Evolutionary conservation across 2,888 invertebrate species (phyloP), one percentile per base, ranked within the genome.

Genomic region (Drosophila paracracens): DNA sequence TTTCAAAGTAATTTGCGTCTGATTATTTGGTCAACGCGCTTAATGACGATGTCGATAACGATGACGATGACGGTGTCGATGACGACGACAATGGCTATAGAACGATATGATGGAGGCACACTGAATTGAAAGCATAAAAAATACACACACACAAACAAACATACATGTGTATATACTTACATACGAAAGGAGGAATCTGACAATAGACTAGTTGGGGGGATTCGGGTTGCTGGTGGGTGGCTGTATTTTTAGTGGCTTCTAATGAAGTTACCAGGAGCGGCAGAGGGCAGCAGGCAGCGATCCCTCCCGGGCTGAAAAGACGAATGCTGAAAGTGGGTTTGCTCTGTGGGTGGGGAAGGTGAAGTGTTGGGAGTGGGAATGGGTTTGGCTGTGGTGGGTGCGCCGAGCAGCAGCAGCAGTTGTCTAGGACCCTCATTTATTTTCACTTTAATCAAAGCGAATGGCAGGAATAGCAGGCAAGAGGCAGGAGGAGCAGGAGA

Each of bases 341-440:
- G 43, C 21, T 4, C 11, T 18, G 16, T 38, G 21, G n/a, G 18
- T 4, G 6, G 40, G 16, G 7, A 0, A 10, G 21, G 11, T 52
- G 21, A 18, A 13, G 31, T 52, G 21, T 8, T 36, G 38, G 53
- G 25, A 46, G 16, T 46, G 25, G 53, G 25, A 25, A 7, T 46
- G 25, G 8, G 65, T 29, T 46, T 59, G 61, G 68, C 27, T 63
- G 46, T 46, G 46, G 16, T 46, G 40, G 68, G 29, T 53, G 54
- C 43, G 74, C 31, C 43, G 57, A 76, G 27, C 21, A 29, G 8
- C 16, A 8, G 74, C 82, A 82, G 76, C 84, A 84, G 88, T 82
- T 84, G 88, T 81, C 88, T 84, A 84, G 85, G 85, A 88, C 85
- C 88, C 88, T 85, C 85, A 88, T 85, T 85, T 86, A 85, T 85